Evolutionary conservation across 2,113 vertebrate genomes (phyloP).

Genomic region (Vombatus ursinus): DNA sequence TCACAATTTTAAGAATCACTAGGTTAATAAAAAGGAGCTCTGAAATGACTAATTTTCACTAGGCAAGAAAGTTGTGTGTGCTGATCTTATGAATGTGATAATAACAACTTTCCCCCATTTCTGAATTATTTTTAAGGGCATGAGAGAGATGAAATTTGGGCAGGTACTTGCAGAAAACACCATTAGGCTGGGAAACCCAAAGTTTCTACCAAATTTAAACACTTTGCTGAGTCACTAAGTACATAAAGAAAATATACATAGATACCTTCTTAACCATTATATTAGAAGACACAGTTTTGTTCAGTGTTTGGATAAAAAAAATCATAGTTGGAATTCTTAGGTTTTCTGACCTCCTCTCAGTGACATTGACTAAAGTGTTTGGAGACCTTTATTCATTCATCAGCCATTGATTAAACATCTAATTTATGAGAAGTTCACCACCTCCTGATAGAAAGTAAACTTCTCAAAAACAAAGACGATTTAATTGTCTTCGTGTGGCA

Average conservation of each 20-base stretch:
- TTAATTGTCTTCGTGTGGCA: not conserved
- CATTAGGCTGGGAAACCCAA: not conserved
- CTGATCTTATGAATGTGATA: constrained; percentile 42
- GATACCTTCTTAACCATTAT: not conserved
- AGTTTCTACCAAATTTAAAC: not conserved
- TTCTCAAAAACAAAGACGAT: not conserved
- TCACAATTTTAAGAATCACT: constrained; percentile 53
- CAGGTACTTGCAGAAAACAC: not conserved
- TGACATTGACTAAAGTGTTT: not conserved
- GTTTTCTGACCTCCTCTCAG: not conserved
- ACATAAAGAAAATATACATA: too few species aligned
- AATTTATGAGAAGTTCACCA: not conserved
- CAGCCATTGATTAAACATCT: not conserved
- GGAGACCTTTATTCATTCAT: not conserved
- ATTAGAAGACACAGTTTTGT: not conserved
- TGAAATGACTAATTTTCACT: constrained; percentile 65
- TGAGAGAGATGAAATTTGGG: not conserved
- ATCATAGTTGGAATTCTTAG: not conserved
- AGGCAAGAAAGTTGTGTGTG: constrained; percentile 62
- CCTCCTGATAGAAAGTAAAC: not conserved
- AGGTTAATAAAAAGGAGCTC: constrained; percentile 60
- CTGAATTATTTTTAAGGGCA: not conserved
- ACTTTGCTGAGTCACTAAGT: not conserved
- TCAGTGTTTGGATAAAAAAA: not conserved
- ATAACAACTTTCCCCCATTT: not conserved